Conservation (phyloP, 92 coral and sea anemone species). For the Paragorgia papillata region DNA sequence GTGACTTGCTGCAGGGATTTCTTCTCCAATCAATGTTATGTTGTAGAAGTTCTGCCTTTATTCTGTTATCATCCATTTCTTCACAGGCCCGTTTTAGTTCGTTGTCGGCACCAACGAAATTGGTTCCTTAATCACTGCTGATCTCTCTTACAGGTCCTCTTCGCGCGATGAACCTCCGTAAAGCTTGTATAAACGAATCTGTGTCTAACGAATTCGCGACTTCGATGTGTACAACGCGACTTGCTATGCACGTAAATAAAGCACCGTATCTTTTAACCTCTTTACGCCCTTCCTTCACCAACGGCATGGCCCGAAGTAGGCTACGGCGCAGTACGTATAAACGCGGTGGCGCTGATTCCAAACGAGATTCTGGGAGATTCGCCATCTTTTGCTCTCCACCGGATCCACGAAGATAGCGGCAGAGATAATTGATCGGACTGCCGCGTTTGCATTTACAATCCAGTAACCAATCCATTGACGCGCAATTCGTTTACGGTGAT, state of each 20-base stretch:
- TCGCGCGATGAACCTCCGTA: conserved; percentile 3
- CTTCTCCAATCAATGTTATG: conserved; percentile 1
- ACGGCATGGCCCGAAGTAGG: neutral
- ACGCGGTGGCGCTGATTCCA: neutral
- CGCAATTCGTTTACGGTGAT: neutral
- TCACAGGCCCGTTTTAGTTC: neutral
- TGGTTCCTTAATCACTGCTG: conserved; percentile 8
- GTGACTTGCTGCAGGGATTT: conserved; percentile 23
- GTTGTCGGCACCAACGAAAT: conserved; percentile 2
- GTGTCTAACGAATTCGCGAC: neutral
- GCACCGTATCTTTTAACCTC: neutral
- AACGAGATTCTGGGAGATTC: conserved; percentile 2
- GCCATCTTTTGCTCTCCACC: conserved; percentile 6
- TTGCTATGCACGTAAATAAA: conserved; percentile 1
- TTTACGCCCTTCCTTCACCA: neutral
- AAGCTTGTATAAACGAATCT: neutral
- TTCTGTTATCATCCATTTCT: neutral
- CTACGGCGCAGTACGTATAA: conserved; percentile 36
- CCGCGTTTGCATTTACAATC: neutral
- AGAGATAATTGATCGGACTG: neutral
- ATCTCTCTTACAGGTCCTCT: conserved; percentile 7
- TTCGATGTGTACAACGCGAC: neutral
- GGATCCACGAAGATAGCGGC: neutral
- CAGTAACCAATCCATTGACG: conserved; percentile 3
- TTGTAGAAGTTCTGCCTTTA: neutral